Conservation (phyloP, 1,140 invertebrate genomes). For the Drosophila arawakana region DNA sequence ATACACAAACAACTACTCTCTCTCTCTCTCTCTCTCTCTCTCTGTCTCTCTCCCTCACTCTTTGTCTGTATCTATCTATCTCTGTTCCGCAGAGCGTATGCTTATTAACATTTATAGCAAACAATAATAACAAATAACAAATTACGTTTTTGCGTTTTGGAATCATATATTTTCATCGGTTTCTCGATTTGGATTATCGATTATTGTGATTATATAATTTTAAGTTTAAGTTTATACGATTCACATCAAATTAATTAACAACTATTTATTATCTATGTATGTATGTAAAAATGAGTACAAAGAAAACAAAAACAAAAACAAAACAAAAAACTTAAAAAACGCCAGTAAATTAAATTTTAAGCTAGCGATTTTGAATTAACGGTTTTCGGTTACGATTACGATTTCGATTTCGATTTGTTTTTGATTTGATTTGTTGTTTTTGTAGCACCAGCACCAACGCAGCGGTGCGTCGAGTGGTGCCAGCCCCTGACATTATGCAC, state of each 20-base stretch:
- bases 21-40: not conserved
- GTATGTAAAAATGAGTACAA: conserved; percentile 15
- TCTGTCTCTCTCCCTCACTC: not conserved
- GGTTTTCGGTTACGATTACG: conserved; percentile 44
- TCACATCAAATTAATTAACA: conserved; percentile 24
- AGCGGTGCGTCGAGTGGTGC: conserved; percentile 8
- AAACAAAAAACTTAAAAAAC: not conserved
- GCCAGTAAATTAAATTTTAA: conserved; percentile 34
- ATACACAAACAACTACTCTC: conserved; percentile 15
- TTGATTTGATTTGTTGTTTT: conserved; percentile 56
- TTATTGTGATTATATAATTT: conserved; percentile 59
- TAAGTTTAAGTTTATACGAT: conserved; percentile 48
- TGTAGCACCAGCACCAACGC: conserved; percentile 44
- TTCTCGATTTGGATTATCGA: conserved; percentile 62
- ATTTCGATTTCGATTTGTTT: not conserved
- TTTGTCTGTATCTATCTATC: conserved; percentile 3
- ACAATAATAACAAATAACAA: conserved; percentile 16
- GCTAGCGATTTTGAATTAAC: conserved; percentile 52
- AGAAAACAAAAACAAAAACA: conserved; percentile 4
- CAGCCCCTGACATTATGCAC: conserved; percentile 7
- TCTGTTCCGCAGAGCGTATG: not conserved
- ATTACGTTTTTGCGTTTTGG: conserved; percentile 35
- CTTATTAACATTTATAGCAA: conserved; percentile 17
- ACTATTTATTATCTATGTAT: conserved; percentile 39
- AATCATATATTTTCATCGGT: conserved; percentile 44